Evolutionary conservation across 1,140 invertebrate species (phyloP).

Genomic region (Drosophila yakuba): DNA sequence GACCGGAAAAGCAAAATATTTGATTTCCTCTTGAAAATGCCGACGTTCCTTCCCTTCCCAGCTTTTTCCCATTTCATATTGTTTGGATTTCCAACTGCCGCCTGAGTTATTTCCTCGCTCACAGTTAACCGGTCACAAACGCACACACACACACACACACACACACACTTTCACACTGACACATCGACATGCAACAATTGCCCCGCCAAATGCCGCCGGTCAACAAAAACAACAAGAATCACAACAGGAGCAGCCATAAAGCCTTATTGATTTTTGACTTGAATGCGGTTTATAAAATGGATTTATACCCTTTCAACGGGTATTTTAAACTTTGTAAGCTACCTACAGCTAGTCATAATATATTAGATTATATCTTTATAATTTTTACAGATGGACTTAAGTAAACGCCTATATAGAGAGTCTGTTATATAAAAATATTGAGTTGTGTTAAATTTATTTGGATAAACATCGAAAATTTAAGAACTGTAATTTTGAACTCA

Average conservation of each 20-base stretch:
- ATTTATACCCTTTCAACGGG: background rate
- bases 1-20: conserved; percentile 19
- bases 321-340: background rate
- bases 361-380: background rate
- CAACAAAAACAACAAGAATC: conserved; percentile 43
- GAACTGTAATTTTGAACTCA: too few species aligned
- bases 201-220: conserved; percentile 39
- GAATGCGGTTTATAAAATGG: conserved; percentile 50
- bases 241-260: conserved; percentile 40
- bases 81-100: conserved; percentile 23
- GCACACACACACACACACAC: conserved; percentile 11
- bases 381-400: too few species aligned
- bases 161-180: conserved; percentile 1
- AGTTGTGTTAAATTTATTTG: too few species aligned
- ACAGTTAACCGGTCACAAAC: conserved; percentile 36
- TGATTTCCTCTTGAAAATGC: conserved; percentile 41
- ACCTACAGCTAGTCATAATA: background rate
- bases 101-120: conserved; percentile 46
- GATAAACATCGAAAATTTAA: too few species aligned
- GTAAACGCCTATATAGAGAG: too few species aligned
- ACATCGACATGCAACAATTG: conserved; percentile 51
- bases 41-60: background rate
- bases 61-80: conserved; percentile 17
- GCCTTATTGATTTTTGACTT: conserved; percentile 62
- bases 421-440: too few species aligned